Evolutionary conservation across 2,113 vertebrate species (phyloP), one percentile per base, ranked within the genome.

Genomic region (Ovibos moschatus): DNA sequence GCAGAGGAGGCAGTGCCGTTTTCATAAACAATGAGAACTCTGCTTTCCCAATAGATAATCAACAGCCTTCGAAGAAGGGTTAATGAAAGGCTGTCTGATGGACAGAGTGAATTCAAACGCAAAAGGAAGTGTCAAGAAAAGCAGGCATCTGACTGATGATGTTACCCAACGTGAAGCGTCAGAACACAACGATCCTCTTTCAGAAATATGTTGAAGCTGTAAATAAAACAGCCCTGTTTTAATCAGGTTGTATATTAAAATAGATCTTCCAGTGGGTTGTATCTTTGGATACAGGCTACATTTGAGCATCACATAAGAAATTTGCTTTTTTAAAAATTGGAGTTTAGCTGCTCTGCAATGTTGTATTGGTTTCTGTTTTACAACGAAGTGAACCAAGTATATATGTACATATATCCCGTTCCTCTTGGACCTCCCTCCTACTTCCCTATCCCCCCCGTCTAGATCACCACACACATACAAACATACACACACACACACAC

Each of bases 1-100:
- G 64, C 43, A 60, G 23, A 3, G 0, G 0, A 8, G 30, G 3
- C 2, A 0, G 1, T 74, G 30, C 36, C 21, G 3, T 28, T 28
- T 87, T 14, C 40, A 57, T 45, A 50, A 91, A 51, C 2, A 40
- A 55, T 81, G 27, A 40, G 47, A 43, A 57, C 53, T 40, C 21
- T 55, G 11, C 3, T 23, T 74, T 92, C 62, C 40, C 10, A 27
- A 21, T 33, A 40, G 51, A 67, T 60, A 33, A 88, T 64, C 36
- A 28, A 19, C 12, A 27, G 12, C 28, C 5, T 25, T 25, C 2
- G 7, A 36, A 33, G 67, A 89, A 90, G 76, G 40, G 76, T 88
- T 78, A 57, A 15, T 17, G 40, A 43, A 36, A 86, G 64, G 23
- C 30, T 27, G 45, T n/a, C 33, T 27, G 36, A 5, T 8, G 43